Conservation (phyloP, 2,888 invertebrate species). For the Eucriotettix oculatus region DNA sequence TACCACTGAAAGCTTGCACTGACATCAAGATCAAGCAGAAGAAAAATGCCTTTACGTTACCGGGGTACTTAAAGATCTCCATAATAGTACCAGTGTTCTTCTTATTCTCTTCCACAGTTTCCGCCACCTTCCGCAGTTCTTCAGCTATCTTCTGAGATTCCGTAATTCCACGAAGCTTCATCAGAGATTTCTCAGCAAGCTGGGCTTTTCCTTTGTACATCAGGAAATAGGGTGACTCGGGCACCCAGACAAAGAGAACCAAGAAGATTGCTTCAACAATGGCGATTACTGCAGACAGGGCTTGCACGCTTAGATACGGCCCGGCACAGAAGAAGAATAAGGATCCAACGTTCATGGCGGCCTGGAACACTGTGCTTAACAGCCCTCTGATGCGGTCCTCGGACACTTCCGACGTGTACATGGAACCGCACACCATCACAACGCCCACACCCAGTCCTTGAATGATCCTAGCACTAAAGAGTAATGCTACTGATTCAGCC, state of each 20-base stretch:
- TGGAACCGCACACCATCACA: conserved; percentile 31
- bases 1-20: conserved; percentile 42
- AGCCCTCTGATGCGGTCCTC: conserved; percentile 36
- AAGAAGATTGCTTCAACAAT: conserved; percentile 31
- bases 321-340: conserved; percentile 24
- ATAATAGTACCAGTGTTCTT: conserved; percentile 30
- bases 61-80: conserved; percentile 31
- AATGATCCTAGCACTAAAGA: conserved; percentile 29
- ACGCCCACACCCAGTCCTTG: conserved; percentile 13
- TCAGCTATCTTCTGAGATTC: conserved; percentile 36
- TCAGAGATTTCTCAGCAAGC: conserved; percentile 37
- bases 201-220: conserved; percentile 33
- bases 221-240: conserved; percentile 47
- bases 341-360: too few species aligned
- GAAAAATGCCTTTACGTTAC: conserved; percentile 37
- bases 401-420: conserved; percentile 41
- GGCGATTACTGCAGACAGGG: conserved; percentile 36
- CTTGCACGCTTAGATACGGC: conserved; percentile 29
- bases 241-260: conserved; percentile 37
- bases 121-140: conserved; percentile 36
- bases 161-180: conserved; percentile 35
- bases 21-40: conserved; percentile 42
- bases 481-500: conserved; percentile 13
- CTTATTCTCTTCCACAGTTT: conserved; percentile 31
- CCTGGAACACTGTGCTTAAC: conserved; percentile 21